These are phyloP conservation scores for Galerucella nymphaeae DNA, from an alignment of 2,888 invertebrate species.

Conservation along the genomic window DNA sequence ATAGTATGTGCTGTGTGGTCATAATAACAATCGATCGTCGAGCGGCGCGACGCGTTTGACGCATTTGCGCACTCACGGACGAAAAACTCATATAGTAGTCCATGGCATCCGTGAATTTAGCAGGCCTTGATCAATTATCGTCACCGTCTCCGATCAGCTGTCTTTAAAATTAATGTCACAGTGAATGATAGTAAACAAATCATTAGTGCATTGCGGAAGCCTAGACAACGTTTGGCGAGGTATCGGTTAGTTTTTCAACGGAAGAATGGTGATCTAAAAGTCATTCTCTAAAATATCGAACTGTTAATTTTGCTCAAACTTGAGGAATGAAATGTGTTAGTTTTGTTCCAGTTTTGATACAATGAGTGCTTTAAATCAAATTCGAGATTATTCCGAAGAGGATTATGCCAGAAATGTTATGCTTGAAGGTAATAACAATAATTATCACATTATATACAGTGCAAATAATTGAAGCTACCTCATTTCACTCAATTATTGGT, in stretches of 20 bases:
- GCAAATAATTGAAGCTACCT: too few relatives aligned
- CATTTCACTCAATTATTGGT: too few relatives aligned
- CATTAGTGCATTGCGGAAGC: background rate
- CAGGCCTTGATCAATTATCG: constrained; percentile 43
- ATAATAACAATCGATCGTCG: constrained; percentile 17
- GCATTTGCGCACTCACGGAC: constrained; percentile 44
- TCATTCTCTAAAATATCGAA: background rate
- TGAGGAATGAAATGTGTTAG: constrained; percentile 2
- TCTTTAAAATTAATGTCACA: constrained; percentile 22
- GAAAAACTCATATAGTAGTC: constrained; percentile 25
- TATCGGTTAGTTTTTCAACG: background rate
- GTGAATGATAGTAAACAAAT: constrained; percentile 15
- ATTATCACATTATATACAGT: background rate
- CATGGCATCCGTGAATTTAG: constrained; percentile 45
- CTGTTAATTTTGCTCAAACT: too few relatives aligned
- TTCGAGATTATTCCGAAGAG: constrained; percentile 54
- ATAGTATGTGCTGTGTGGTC: background rate
- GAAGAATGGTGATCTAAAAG: background rate
- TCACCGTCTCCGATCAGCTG: constrained; percentile 44
- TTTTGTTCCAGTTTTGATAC: constrained; percentile 24
- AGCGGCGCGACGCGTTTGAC: constrained; percentile 19
- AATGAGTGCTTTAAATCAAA: constrained; percentile 56
- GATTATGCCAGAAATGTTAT: constrained; percentile 59
- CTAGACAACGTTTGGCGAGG: background rate
- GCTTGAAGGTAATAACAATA: constrained; percentile 56